phyloP scores from a whole-genome alignment of 2,113 vertebrate species.

The Vulpes vulpes region DNA sequence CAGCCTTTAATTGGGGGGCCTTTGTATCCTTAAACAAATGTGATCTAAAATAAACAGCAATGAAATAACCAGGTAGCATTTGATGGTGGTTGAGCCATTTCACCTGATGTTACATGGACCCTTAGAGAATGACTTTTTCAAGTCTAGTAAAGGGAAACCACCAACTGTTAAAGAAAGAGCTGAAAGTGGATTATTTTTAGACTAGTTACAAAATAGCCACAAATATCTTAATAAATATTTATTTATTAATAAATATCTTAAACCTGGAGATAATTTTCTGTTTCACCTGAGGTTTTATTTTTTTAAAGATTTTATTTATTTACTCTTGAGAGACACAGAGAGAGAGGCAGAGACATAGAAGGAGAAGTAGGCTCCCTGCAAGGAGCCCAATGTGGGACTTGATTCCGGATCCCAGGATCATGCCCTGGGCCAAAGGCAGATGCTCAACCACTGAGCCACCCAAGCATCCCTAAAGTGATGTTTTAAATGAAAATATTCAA shows the following conservation, averaged over 20 bases:
- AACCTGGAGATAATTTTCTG: neutral
- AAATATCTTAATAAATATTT: neutral
- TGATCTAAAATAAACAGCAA: neutral
- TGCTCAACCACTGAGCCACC: no score
- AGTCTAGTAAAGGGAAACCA: constrained; percentile 15
- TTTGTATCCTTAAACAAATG: neutral
- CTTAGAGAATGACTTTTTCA: neutral
- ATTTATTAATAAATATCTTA: neutral
- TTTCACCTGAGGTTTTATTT: neutral
- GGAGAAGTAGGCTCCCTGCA: no score
- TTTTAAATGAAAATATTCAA: constrained; percentile 45
- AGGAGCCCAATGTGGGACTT: no score
- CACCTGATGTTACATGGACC: neutral
- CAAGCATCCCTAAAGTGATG: neutral
- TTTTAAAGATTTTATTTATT: no score
- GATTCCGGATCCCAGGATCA: no score
- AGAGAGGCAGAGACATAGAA: no score
- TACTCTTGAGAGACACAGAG: no score
- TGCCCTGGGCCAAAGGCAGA: no score
- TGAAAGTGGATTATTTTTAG: constrained; percentile 3
- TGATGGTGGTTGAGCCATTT: neutral
- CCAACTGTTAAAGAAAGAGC: neutral
- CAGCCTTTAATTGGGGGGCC: neutral
- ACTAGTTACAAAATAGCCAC: neutral
- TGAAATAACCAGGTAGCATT: neutral